A percentile compares a stretch with the other conserved stretches of the same genome.
phyloP scores from a whole-genome alignment of 2,113 vertebrate genomes.

The Oenanthe melanoleuca region DNA sequence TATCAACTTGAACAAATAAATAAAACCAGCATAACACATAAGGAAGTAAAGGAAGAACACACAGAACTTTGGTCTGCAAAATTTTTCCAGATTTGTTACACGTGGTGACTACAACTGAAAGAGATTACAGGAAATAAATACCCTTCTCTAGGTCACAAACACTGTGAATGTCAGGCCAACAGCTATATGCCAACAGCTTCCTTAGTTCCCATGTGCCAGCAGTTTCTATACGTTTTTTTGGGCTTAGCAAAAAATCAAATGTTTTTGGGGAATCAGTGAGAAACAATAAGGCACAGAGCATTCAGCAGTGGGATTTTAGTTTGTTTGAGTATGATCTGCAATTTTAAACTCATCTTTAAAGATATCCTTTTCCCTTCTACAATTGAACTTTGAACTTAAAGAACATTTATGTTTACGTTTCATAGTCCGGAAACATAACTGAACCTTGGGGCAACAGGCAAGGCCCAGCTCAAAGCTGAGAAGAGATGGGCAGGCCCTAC shows the following conservation, averaged over 20 bases:
- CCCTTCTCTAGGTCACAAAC: neutral
- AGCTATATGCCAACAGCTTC: neutral
- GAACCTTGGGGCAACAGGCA: neutral
- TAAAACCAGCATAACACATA: neutral
- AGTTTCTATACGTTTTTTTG: neutral
- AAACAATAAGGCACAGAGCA: neutral
- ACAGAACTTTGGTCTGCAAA: neutral
- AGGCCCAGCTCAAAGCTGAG: neutral
- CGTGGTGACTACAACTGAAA: neutral
- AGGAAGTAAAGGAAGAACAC: neutral
- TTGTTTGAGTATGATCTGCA: neutral
- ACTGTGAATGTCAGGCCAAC: neutral
- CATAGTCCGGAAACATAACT: neutral
- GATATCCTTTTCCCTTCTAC: neutral
- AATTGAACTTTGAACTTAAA: neutral
- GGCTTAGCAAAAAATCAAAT: neutral
- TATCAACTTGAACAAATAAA: neutral
- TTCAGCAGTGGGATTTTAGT: neutral
- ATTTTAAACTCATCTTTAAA: neutral
- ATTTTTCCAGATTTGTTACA: neutral
- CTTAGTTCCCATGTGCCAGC: neutral
- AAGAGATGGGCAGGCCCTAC: fast-evolving
- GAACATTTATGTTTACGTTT: neutral
- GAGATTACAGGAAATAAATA: constrained; percentile 7
- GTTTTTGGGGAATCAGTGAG: neutral